Evolutionary conservation across 1,140 invertebrate species (phyloP).

Genomic region (Trachelipus rathkii): DNA sequence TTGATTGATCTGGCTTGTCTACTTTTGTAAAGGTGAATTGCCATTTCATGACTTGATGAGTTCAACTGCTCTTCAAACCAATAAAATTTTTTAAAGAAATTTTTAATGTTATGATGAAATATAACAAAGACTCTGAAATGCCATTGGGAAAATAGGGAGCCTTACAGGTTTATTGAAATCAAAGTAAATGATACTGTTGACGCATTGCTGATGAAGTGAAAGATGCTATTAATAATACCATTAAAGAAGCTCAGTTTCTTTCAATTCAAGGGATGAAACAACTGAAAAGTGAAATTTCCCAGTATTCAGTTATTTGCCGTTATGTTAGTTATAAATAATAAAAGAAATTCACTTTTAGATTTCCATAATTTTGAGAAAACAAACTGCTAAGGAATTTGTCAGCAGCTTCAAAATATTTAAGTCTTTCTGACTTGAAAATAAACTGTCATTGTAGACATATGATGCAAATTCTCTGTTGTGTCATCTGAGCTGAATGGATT

Average conservation of each 20-base stretch:
- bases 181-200: conserved; percentile 43
- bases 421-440: conserved; percentile 21
- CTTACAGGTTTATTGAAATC: conserved; percentile 14
- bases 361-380: conserved; percentile 30
- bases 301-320: conserved; percentile 29
- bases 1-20: not conserved
- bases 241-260: conserved; percentile 28
- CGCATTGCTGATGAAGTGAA: conserved; percentile 17
- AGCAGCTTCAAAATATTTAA: conserved; percentile 22
- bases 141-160: conserved; percentile 25
- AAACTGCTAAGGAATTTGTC: conserved; percentile 14
- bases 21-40: not conserved
- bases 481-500: conserved; percentile 27
- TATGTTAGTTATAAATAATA: conserved; percentile 24
- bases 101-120: not conserved
- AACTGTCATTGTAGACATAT: conserved; percentile 39
- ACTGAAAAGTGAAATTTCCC: conserved; percentile 30
- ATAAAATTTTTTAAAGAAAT: conserved; percentile 28
- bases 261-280: conserved; percentile 32
- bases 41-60: conserved; percentile 18
- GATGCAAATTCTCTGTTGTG: conserved; percentile 37
- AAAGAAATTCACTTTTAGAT: conserved; percentile 33
- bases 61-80: conserved; percentile 13
- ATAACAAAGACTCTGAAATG: conserved; percentile 16
- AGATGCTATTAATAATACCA: conserved; percentile 25